These are phyloP conservation scores for Blastobasis lacticolella DNA, from an alignment of 2,888 invertebrate genomes.

Conservation along the genomic window DNA sequence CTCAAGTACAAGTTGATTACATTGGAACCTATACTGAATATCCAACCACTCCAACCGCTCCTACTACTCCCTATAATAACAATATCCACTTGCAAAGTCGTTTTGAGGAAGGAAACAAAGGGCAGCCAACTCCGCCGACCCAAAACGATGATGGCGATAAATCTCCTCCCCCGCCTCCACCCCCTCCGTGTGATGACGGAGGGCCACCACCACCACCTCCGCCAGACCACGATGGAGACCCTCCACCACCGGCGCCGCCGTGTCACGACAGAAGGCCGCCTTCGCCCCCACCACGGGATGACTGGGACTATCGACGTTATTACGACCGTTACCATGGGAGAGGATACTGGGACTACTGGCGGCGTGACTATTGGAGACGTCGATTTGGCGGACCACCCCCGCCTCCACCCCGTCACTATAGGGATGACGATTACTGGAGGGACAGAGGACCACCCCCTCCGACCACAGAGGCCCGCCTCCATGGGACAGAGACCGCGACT, in stretches of 20 bases:
- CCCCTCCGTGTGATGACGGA: conserved; percentile 9
- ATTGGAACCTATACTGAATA: no score
- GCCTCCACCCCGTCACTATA: neutral
- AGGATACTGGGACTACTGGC: no score
- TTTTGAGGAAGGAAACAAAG: neutral
- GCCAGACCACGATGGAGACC: conserved; percentile 2
- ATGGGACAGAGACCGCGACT: neutral
- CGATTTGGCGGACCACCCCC: neutral
- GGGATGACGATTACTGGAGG: neutral
- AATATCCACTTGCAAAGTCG: neutral
- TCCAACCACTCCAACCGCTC: no score
- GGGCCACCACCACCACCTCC: conserved; percentile 13
- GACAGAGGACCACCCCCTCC: neutral
- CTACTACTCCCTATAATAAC: no score
- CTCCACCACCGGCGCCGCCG: conserved; percentile 8
- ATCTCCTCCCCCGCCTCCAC: conserved; percentile 11
- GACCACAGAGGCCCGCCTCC: conserved; percentile 1
- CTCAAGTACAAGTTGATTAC: no score
- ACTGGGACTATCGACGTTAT: neutral
- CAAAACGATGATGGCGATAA: conserved; percentile 7
- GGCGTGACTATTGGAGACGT: no score
- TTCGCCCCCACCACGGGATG: conserved; percentile 11
- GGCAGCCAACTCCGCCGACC: conserved; percentile 1
- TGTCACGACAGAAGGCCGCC: conserved; percentile 3
- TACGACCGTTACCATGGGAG: no score